Base-by-base conservation (phyloP, 2,888 invertebrate genomes). In the Lordiphosa andalusiaca region DNA sequence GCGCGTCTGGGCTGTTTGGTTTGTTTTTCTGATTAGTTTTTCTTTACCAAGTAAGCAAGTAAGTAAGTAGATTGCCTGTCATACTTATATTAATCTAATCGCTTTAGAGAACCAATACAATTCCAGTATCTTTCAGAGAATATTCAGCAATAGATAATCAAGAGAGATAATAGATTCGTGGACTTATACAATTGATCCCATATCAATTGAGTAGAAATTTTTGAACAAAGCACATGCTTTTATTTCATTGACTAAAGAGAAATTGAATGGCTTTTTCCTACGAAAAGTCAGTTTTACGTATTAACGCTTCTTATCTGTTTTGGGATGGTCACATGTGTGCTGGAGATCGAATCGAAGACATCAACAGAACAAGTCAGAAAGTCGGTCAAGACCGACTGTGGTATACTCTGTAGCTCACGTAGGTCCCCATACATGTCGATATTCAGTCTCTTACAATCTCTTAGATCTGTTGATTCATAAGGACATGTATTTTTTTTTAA, bases 131-230 rank as follows among this genome's bases (percentile, higher is more conserved):
- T 63, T 21, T n/a, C n/a, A 39, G 12, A 16, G 35, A 40, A 46
- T 44, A 42, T 37, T 38, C 30, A 56, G 12, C 16, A 36, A 44
- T 64, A 54, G 65, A 60, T 60, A 63, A 60, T 60, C 59, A 62
- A 42, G 6, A 16, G 6, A 62, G 53, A 64, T 62, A 63, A 66
- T 49, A 62, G 57, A 49, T 56, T 57, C 44, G 19, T 50, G 57
- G 67, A 49, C 49, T 56, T 50, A 57, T 44, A 66, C 59, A 60
- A 60, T 60, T 60, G 53, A 61, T 61, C 64, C 60, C 60, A 19
- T 5, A 19, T 23, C n/a, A 40, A 47, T 63, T 25, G 0, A 25
- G 7, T 25, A 25, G 25, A 25, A 25, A 58, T 67, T 37, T 39
- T 35, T 9, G 23, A 30, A 38, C 44, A 38, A 33, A 41, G 62